These are phyloP conservation scores for Echiichthys vipera DNA, from an alignment of 2,797 vertebrate genomes.

Conservation along the genomic window DNA sequence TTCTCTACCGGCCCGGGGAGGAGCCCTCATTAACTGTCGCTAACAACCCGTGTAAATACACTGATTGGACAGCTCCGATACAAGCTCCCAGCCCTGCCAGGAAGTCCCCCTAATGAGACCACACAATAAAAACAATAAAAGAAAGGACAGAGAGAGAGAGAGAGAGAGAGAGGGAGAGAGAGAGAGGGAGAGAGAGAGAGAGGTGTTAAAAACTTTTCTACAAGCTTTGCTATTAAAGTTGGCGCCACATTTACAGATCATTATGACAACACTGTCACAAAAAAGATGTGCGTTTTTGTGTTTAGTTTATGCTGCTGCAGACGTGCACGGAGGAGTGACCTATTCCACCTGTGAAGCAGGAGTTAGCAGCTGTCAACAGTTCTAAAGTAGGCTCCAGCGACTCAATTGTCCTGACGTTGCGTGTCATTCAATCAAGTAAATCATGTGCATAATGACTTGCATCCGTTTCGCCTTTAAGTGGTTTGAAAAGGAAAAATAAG, in stretches of 20 bases:
- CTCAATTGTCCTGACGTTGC: slow-evolving; percentile 3
- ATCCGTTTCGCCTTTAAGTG: background rate
- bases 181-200: slow-evolving; percentile 50
- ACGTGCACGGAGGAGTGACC: background rate
- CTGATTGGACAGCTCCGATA: slow-evolving; percentile 96
- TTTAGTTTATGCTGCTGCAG: background rate
- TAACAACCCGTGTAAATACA: slow-evolving; percentile 99
- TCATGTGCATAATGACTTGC: background rate
- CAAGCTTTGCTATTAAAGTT: slow-evolving; percentile 59
- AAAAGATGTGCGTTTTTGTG: slow-evolving; percentile 1
- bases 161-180: slow-evolving; percentile 76
- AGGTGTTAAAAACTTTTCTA: slow-evolving; percentile 65
- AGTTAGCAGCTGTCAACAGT: background rate
- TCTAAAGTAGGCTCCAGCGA: background rate
- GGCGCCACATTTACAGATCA: slow-evolving; percentile 55
- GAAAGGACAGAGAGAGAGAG: slow-evolving; percentile 80
- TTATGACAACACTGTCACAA: slow-evolving; percentile 20
- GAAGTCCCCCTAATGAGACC: slow-evolving; percentile 98
- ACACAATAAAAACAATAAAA: slow-evolving; percentile 86
- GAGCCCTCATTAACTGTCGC: slow-evolving; percentile 98
- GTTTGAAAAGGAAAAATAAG: slow-evolving; percentile 6
- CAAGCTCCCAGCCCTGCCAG: slow-evolving; percentile 94
- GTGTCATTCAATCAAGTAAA: background rate
- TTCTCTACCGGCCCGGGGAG: slow-evolving; percentile 90
- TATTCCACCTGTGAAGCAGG: slow-evolving; percentile 9